Conservation (phyloP, 1,140 invertebrate genomes). For the Scaptomyza hsui region DNA sequence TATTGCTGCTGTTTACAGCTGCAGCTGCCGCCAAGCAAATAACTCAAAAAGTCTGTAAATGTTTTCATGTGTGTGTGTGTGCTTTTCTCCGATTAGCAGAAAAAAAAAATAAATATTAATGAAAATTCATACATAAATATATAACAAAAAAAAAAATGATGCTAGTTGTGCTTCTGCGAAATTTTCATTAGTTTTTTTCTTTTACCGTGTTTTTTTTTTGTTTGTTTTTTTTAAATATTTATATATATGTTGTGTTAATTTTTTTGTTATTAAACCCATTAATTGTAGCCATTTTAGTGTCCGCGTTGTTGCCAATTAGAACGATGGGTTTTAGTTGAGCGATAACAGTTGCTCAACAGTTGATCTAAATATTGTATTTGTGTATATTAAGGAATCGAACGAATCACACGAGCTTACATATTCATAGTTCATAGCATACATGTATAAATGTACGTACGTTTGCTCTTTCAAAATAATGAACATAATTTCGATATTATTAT, state of each 20-base stretch:
- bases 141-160: constrained; percentile 26
- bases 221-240: background rate
- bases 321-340: background rate
- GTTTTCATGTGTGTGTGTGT: constrained; percentile 18
- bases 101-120: constrained; percentile 43
- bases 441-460: background rate
- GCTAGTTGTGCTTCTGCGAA: constrained; percentile 35
- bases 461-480: too few species aligned
- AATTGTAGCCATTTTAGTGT: constrained; percentile 47
- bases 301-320: constrained; percentile 17
- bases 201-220: constrained; percentile 1
- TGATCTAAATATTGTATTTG: background rate
- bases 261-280: constrained; percentile 17
- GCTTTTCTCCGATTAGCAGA: constrained; percentile 23
- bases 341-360: constrained; percentile 7
- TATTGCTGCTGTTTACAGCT: constrained; percentile 12
- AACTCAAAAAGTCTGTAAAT: constrained; percentile 5
- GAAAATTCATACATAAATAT: constrained; percentile 1
- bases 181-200: constrained; percentile 1
- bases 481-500: too few species aligned
- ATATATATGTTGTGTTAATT: background rate
- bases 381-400: constrained; percentile 2
- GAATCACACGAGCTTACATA: constrained; percentile 29
- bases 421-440: constrained; percentile 16
- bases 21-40: constrained; percentile 14